phyloP scores from a whole-genome alignment of 2,888 invertebrate genomes.

The Plagodis pulveraria region DNA sequence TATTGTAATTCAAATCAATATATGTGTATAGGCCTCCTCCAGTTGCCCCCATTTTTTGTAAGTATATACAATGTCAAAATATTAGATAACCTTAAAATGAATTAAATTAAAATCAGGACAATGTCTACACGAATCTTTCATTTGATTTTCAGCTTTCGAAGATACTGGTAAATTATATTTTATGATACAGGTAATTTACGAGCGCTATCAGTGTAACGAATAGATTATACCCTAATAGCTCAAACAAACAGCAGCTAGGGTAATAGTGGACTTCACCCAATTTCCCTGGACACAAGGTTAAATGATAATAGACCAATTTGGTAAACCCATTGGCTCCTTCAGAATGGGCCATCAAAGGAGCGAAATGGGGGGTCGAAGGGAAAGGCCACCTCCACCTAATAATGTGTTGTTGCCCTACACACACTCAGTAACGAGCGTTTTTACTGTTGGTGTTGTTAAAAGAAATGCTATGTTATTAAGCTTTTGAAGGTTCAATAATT shows the following conservation, averaged over 20 bases:
- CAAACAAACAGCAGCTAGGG: constrained; percentile 32
- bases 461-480: constrained; percentile 4
- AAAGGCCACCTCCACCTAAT: constrained; percentile 30
- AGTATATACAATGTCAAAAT: too few relatives aligned
- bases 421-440: constrained; percentile 10
- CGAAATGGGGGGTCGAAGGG: constrained; percentile 30
- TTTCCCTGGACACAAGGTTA: constrained; percentile 38
- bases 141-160: too few relatives aligned
- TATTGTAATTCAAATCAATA: too few relatives aligned
- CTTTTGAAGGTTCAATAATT: neutral
- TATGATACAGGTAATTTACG: neutral
- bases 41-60: too few relatives aligned
- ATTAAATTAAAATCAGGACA: too few relatives aligned
- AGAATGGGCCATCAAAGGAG: constrained; percentile 37
- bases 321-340: constrained; percentile 33
- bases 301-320: constrained; percentile 43
- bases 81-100: too few relatives aligned
- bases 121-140: too few relatives aligned
- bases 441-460: constrained; percentile 5
- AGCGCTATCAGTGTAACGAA: constrained; percentile 12
- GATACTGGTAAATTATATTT: neutral
- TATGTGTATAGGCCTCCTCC: too few relatives aligned
- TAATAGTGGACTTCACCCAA: constrained; percentile 26
- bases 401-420: constrained; percentile 31
- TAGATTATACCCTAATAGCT: constrained; percentile 29